Base-by-base conservation (phyloP, 64 coral and sea anemone species). In the Actinia equina region DNA sequence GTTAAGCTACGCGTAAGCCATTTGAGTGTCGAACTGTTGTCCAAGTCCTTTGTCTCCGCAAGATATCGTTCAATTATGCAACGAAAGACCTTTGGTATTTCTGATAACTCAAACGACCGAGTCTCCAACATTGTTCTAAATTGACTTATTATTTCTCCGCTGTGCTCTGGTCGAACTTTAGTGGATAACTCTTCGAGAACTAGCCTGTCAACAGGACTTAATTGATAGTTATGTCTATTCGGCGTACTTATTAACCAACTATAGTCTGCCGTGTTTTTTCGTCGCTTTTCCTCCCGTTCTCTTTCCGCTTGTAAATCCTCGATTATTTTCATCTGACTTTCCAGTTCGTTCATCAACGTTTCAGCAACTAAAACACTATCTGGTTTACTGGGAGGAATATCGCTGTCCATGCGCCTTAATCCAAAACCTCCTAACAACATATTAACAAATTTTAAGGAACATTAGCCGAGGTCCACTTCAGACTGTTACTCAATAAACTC, bases 161-260 rank as follows among this genome's bases (percentile, higher is more conserved):
- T 97, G 59, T 97, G 91, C 27, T 90, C 65, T 22, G 94, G 91
- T 80, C 92, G 85, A 62, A 97, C 91, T 71, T 97, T 89, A 5
- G 94, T 82, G 18, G 94, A 84, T 49, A 97, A 77, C 16, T 97
- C 88, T 89, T 97, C 94, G 7, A 97, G 88, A 23, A 82, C 88
- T 56, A 97, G 77, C 5, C 94, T 91, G 46, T 93, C 88, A 43
- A 93, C 70, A 17, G 91, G 94, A 37, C 90, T 71, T 27, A 97
- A 90, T 87, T 87, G 74, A 69, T 77, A 90, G 11, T 85, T 22
- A n/a, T 27, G 19, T 64, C 90, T 97, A 19, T 57, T 67, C 41
- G 91, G 94, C 54, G 85, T 44, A 71, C 76, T 30, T 59, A 97
- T 88, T 17, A 97, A 87, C 94, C 94, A 97, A 42, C 91, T 85